Conservation (phyloP, 2,113 vertebrate species). For the Aldabrachelys gigantea region DNA sequence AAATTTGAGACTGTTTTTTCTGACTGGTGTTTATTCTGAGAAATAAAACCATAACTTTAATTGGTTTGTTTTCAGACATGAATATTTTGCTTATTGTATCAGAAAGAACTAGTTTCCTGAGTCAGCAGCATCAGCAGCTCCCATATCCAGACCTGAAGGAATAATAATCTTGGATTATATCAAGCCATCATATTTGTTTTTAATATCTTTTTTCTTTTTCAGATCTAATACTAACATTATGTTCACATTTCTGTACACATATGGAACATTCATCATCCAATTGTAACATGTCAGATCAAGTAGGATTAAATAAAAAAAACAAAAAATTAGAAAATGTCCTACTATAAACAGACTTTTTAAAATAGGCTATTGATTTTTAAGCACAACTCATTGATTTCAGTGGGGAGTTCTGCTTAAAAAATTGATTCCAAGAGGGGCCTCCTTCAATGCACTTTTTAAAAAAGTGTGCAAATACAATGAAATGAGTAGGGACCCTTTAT, state of each 20-base stretch:
- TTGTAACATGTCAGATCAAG: neutral
- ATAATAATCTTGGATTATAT: neutral
- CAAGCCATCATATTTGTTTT: neutral
- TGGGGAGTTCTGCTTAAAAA: neutral
- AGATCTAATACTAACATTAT: neutral
- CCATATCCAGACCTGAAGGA: neutral
- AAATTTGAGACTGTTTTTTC: neutral
- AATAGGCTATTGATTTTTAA: slow-evolving; percentile 8
- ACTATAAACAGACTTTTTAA: slow-evolving; percentile 10
- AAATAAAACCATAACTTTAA: neutral
- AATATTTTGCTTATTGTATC: slow-evolving; percentile 1
- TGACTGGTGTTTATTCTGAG: neutral
- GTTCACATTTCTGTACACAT: neutral
- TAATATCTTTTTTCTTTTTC: neutral
- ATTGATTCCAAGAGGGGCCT: neutral
- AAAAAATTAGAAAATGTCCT: slow-evolving; percentile 3
- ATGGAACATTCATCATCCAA: neutral
- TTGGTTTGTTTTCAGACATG: neutral
- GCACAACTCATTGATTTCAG: neutral
- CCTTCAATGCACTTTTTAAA: neutral
- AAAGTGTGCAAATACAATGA: neutral
- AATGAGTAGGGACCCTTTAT: neutral
- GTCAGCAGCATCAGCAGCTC: neutral
- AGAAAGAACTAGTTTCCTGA: neutral
- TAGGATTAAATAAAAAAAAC: slow-evolving; percentile 34